These are phyloP conservation scores for Tenthredo notha DNA, from an alignment of 2,888 invertebrate genomes.

Conservation along the genomic window DNA sequence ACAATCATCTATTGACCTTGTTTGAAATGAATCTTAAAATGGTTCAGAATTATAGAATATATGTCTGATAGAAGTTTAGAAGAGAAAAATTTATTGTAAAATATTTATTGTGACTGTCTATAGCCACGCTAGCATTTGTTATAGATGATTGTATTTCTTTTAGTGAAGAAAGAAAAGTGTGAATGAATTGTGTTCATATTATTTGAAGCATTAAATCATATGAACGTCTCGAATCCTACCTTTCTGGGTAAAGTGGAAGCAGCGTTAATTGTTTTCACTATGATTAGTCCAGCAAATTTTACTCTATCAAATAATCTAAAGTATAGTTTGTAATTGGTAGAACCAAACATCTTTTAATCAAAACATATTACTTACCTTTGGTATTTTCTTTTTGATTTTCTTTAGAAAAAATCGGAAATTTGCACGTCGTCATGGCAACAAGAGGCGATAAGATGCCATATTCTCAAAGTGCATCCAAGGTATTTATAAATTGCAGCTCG, in stretches of 20 bases:
- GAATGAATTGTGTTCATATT: constrained; percentile 39
- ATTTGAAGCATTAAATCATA: constrained; percentile 23
- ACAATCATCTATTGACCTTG: constrained; percentile 32
- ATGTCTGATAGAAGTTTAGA: background rate
- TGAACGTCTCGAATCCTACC: constrained; percentile 36
- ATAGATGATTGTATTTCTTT: constrained; percentile 35
- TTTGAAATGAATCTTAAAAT: background rate
- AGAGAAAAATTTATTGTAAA: background rate
- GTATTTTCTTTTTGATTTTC: constrained; percentile 52
- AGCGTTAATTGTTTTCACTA: constrained; percentile 1
- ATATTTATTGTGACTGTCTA: background rate
- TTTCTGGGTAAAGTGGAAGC: constrained; percentile 49
- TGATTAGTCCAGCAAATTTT: constrained; percentile 16
- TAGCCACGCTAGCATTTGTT: background rate
- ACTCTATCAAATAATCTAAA: background rate
- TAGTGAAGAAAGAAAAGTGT: constrained; percentile 5
- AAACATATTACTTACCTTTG: constrained; percentile 44
- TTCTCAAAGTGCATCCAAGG: constrained; percentile 47
- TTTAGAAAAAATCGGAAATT: constrained; percentile 74
- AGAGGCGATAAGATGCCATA: constrained; percentile 69
- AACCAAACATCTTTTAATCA: constrained; percentile 16
- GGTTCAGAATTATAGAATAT: background rate
- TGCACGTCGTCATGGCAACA: constrained; percentile 74
- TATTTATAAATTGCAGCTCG: constrained; percentile 51
- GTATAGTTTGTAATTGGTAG: constrained; percentile 33